Evolutionary conservation across 2,797 vertebrate species (phyloP), one percentile per base, ranked within the genome.

Genomic region (Chrysolophus pictus): DNA sequence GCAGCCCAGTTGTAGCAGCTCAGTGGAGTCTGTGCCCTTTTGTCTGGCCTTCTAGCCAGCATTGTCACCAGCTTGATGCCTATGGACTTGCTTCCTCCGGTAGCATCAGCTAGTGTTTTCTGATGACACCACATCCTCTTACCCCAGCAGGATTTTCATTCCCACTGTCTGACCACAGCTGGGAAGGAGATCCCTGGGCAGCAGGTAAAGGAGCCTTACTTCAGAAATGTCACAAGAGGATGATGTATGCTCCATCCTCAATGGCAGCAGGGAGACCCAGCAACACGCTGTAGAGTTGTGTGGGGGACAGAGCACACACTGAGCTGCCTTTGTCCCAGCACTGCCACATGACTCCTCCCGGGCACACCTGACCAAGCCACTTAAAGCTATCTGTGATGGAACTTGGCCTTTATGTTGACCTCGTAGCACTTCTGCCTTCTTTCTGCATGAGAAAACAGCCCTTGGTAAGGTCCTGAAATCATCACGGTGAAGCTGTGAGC

Each of bases 61-160:
- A 2, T 5, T 31, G 14, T 35, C 46, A 39, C 63, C 47, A 42
- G 4, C 23, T 55, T 0, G 0, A 0, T 42, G 39, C 24, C 42
- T 37, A 9, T 33, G 70, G 44, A 31, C 6, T 42, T 70, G 11
- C 0, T 4, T 37, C 47, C 28, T 60, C 60, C 11, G 17, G 11
- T 11, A 49, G 44, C 28, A 17, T 19, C 42, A 69, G 14, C 5
- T 14, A 14, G 3, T 39, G 6, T 26, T 58, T 80, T 56, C 56
- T 89, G 71, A 35, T 59, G 47, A 18, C 28, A 10, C 26, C 14
- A 13, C 21, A 23, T 41, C 39, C 39, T 82, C 24, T 76, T 49
- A 59, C 16, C 6, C 23, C 37, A 65, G 33, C 5, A 35, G 51
- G 19, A 58, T 53, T 69, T 33, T 71, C 4, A 21, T 72, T 72